Conservation (phyloP, 2,797 vertebrate genomes). For the Anomalospiza imberbis region DNA sequence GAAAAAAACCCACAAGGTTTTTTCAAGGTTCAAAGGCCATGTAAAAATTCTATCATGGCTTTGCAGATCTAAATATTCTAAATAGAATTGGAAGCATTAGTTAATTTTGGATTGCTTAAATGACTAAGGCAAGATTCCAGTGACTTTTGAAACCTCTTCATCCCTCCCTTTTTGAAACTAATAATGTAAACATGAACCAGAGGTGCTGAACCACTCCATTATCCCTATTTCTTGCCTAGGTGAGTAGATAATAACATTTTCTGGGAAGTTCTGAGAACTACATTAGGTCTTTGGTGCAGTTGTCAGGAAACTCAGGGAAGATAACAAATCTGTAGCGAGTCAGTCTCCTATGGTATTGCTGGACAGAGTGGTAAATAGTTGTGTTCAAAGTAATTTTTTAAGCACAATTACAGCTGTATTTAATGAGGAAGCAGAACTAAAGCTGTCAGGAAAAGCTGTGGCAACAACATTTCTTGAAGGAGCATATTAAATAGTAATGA, state of each 20-base stretch:
- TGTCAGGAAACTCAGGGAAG: neutral
- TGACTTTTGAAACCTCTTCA: neutral
- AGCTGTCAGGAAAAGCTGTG: slow-evolving; percentile 27
- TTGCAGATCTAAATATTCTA: neutral
- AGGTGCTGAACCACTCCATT: neutral
- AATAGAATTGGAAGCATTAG: neutral
- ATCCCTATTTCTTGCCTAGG: neutral
- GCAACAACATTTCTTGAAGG: slow-evolving; percentile 41
- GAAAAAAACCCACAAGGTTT: neutral
- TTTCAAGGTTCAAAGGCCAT: neutral
- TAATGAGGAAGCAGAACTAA: slow-evolving; percentile 40
- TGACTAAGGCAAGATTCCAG: neutral
- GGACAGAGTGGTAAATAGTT: neutral
- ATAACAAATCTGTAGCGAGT: neutral
- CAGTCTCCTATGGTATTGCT: neutral
- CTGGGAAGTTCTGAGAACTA: neutral
- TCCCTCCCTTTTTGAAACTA: neutral
- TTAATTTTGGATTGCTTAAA: neutral
- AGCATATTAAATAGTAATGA: slow-evolving; percentile 52
- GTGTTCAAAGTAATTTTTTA: neutral
- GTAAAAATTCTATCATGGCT: neutral
- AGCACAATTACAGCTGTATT: neutral
- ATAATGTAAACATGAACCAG: neutral
- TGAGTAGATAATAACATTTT: neutral
- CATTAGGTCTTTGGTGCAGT: neutral